Percentiles rank a stretch among this genome's conserved stretches.
Evolutionary conservation across 2,797 vertebrate species (phyloP).

Genomic region (Sebastiscus tertius): DNA sequence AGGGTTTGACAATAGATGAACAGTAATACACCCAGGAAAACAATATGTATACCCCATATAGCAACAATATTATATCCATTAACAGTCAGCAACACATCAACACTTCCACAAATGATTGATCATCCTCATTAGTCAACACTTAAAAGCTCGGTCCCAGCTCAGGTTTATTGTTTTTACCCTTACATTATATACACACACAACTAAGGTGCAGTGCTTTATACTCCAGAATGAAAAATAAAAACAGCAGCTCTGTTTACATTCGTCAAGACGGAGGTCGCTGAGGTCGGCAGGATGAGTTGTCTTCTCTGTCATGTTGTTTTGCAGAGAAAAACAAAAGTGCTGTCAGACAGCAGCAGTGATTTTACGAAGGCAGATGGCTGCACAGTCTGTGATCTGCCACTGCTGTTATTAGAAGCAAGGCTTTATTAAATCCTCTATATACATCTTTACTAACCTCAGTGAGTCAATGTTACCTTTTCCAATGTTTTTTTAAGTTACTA

Average conservation of each 20-base stretch:
- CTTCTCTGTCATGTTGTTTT: conserved; percentile 57
- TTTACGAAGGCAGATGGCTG: conserved; percentile 65
- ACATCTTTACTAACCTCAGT: neutral
- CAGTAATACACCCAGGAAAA: neutral
- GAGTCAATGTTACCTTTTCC: neutral
- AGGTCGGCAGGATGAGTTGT: conserved; percentile 53
- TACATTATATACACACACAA: neutral
- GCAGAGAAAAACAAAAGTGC: conserved; percentile 35
- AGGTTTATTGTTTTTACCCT: neutral
- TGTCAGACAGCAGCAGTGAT: conserved; percentile 52
- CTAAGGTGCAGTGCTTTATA: neutral
- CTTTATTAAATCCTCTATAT: conserved; percentile 15
- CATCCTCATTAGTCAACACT: neutral
- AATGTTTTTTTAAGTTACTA: neutral
- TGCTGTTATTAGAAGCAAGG: conserved; percentile 7
- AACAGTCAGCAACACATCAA: neutral
- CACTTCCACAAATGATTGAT: neutral
- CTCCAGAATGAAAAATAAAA: conserved; percentile 10
- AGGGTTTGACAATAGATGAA: neutral
- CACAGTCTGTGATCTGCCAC: conserved; percentile 56
- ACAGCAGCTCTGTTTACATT: conserved; percentile 28
- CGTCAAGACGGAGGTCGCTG: conserved; percentile 26
- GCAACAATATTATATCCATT: neutral
- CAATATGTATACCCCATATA: neutral
- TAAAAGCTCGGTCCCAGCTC: neutral